These are phyloP conservation scores for Coremacera marginata DNA, from an alignment of 2,888 invertebrate genomes.

Conservation along the genomic window DNA sequence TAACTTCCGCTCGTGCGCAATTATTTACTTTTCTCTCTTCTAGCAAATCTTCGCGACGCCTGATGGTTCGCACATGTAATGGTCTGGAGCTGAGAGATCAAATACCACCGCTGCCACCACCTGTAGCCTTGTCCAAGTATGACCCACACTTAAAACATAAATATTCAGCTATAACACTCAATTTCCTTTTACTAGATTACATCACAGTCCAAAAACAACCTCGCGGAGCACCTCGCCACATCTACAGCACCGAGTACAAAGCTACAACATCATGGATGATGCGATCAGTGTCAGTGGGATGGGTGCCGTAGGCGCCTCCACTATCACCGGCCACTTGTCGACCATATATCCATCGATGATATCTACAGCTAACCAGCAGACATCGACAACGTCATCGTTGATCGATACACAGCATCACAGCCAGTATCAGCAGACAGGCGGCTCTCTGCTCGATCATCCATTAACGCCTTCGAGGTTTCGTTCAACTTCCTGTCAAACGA, in stretches of 20 bases:
- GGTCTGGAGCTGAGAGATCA: constrained; percentile 80
- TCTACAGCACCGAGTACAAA: constrained; percentile 68
- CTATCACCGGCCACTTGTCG: constrained; percentile 62
- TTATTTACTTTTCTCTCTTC: neutral
- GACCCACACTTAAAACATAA: neutral
- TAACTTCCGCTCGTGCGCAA: neutral
- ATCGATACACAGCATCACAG: constrained; percentile 67
- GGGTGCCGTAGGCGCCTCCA: constrained; percentile 54
- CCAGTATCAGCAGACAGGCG: constrained; percentile 68
- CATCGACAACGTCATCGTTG: constrained; percentile 67
- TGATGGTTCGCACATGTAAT: constrained; percentile 83
- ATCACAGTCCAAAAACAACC: constrained; percentile 69
- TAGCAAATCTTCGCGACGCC: constrained; percentile 72
- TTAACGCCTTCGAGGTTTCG: constrained; percentile 68
- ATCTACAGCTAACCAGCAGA: constrained; percentile 64
- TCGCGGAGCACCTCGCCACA: constrained; percentile 69
- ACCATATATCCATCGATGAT: constrained; percentile 66
- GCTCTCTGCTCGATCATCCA: constrained; percentile 68
- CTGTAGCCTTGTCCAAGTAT: constrained; percentile 71
- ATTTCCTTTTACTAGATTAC: constrained; percentile 58
- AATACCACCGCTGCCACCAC: constrained; percentile 73
- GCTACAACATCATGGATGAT: constrained; percentile 68
- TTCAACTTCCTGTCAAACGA: constrained; percentile 67
- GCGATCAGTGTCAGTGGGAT: constrained; percentile 48
- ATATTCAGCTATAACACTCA: neutral